Evolutionary conservation across 2,888 invertebrate species (phyloP), one percentile per base, ranked within the genome.

Genomic region (Hypomecis atomaria): DNA sequence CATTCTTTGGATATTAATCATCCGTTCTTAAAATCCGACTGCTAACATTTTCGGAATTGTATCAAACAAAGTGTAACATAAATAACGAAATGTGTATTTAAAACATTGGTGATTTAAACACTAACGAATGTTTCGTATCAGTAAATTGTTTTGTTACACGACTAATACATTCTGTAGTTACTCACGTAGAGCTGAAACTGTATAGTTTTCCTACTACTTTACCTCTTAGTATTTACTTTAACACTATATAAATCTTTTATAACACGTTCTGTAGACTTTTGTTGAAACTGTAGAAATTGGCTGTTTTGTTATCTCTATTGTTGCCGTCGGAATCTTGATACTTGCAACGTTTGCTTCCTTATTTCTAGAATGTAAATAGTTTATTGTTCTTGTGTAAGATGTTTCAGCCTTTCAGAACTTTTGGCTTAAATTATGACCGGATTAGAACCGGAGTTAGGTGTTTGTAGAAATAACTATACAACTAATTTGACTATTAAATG

Each of bases 81-180:
- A 72, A 65, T 61, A 67, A 56, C 34, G 2, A 36, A 8, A 45
- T 56, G 44, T 50, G 57, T 62, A 61, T 67, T 66, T 63, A 54
- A 67, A 64, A 50, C 54, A 45, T 52, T 33, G 45, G 45, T 50
- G 43, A 54, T 66, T 62, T 58, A 42, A 64, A 65, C 43, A 34
- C 36, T 36, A 11, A 61, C 47, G 58, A 68, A 59, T 66, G 66
- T 52, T 66, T 65, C 54, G 58, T 67, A 60, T 66, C 9, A 54
- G 62, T 54, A 62, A 42, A 54, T 63, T 65, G 69, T 68, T 72
- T 71, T 70, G 65, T 74, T 72, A 74, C 71, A 74, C 71, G 74
- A 69, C 68, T 53, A 45, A 54, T 61, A 48, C 44, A 43, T 61
- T 61, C 7, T 52, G 53, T 65, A 61, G n/a, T 50, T 49, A 23